Percentiles rank a stretch among this genome's conserved stretches.
phyloP scores from a whole-genome alignment of 2,888 invertebrate species.

The Ormyrus rosae region DNA sequence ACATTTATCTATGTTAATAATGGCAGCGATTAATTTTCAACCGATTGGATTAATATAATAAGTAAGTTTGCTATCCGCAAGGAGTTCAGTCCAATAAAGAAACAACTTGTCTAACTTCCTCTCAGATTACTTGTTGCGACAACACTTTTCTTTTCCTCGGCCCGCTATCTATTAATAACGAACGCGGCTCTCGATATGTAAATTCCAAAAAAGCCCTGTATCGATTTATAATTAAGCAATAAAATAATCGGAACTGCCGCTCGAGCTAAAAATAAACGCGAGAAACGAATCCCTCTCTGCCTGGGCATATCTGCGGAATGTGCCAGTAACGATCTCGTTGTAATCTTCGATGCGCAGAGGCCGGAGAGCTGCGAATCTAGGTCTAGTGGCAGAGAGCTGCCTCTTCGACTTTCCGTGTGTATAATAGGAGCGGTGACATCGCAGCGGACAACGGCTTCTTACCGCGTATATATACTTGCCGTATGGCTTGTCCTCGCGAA shows the following conservation, averaged over 20 bases:
- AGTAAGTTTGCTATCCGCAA: too few species aligned
- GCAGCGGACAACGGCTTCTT: not conserved
- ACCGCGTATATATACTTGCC: conserved; percentile 1
- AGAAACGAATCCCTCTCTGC: not conserved
- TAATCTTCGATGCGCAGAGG: conserved; percentile 29
- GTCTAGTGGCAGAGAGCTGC: too few species aligned
- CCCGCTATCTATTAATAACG: conserved; percentile 7
- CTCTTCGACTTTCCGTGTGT: not conserved
- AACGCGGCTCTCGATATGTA: conserved; percentile 22
- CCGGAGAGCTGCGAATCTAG: not conserved
- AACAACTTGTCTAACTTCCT: too few species aligned
- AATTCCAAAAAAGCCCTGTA: conserved; percentile 13
- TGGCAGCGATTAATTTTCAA: conserved; percentile 7
- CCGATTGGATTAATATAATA: too few species aligned
- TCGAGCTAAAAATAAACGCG: conserved; percentile 14
- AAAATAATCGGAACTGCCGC: not conserved
- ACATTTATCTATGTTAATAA: conserved; percentile 4
- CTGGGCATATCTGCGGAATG: conserved; percentile 11
- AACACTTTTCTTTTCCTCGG: conserved; percentile 1
- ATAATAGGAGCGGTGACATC: not conserved
- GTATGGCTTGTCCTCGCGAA: not conserved
- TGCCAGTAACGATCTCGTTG: conserved; percentile 40
- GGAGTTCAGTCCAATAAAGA: too few species aligned
- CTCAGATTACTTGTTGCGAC: not conserved
- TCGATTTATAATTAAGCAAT: conserved; percentile 33